Evolutionary conservation across 1,140 invertebrate genomes (phyloP).

Genomic region (Tetragnatha versicolor): DNA sequence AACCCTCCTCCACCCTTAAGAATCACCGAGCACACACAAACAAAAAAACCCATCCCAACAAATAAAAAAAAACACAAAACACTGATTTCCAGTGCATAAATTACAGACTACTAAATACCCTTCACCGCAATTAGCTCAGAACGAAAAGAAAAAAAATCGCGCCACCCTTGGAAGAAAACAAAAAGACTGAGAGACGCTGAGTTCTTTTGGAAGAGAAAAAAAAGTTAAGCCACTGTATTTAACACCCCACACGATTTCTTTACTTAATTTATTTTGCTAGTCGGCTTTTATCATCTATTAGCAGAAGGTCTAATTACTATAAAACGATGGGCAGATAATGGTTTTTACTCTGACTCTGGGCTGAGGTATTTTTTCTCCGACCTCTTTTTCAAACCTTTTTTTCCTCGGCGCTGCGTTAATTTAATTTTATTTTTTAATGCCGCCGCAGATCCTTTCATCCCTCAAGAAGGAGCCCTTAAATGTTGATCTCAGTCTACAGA

Average conservation of each 20-base stretch:
- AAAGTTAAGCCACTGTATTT: constrained; percentile 50
- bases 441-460: not conserved
- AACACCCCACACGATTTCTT: constrained; percentile 32
- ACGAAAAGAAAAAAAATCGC: constrained; percentile 19
- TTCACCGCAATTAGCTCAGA: constrained; percentile 48
- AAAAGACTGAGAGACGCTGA: constrained; percentile 15
- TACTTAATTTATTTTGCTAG: constrained; percentile 27
- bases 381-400: not conserved
- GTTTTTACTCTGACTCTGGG: constrained; percentile 39
- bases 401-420: not conserved
- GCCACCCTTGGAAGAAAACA: constrained; percentile 10
- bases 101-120: constrained; percentile 50
- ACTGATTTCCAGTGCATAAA: constrained; percentile 54
- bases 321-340: constrained; percentile 48
- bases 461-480: not conserved
- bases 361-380: not conserved
- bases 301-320: constrained; percentile 50
- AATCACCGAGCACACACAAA: not conserved
- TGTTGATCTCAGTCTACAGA: not conserved
- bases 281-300: constrained; percentile 49
- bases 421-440: constrained; percentile 40
- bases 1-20: not conserved
- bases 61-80: constrained; percentile 19
- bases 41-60: not conserved
- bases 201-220: constrained; percentile 32